These are phyloP conservation scores for Rhagium mordax DNA, from an alignment of 2,888 invertebrate species.

Conservation along the genomic window DNA sequence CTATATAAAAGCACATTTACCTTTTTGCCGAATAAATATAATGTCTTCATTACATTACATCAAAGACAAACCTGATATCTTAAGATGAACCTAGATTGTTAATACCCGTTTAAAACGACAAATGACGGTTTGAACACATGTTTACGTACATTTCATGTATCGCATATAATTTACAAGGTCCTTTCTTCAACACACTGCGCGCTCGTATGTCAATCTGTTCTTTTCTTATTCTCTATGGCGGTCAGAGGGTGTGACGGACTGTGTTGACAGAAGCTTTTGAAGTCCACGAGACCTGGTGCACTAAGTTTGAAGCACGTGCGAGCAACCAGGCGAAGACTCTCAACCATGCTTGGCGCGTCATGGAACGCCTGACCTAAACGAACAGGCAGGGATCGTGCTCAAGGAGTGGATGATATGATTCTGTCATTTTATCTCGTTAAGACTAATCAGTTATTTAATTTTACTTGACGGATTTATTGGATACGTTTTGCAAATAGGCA, in stretches of 20 bases:
- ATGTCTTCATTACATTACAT: neutral
- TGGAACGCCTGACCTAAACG: slow-evolving; percentile 48
- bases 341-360: slow-evolving; percentile 55
- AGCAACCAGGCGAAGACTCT: slow-evolving; percentile 53
- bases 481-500: neutral
- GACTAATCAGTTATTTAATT: slow-evolving; percentile 37
- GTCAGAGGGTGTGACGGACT: slow-evolving; percentile 57
- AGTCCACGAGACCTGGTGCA: slow-evolving; percentile 34
- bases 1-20: neutral
- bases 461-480: slow-evolving; percentile 46
- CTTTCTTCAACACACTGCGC: neutral
- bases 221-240: slow-evolving; percentile 32
- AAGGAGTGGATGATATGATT: neutral
- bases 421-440: slow-evolving; percentile 35
- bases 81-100: neutral
- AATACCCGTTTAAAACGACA: slow-evolving; percentile 10
- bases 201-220: slow-evolving; percentile 1
- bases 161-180: slow-evolving; percentile 19
- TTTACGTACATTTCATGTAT: slow-evolving; percentile 26
- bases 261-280: slow-evolving; percentile 57
- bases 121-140: slow-evolving; percentile 20
- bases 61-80: neutral
- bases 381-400: neutral
- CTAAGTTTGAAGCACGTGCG: slow-evolving; percentile 52
- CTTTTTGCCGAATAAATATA: neutral